Base-by-base conservation (phyloP, 2,888 invertebrate genomes). In the Tenthredo mesomela region DNA sequence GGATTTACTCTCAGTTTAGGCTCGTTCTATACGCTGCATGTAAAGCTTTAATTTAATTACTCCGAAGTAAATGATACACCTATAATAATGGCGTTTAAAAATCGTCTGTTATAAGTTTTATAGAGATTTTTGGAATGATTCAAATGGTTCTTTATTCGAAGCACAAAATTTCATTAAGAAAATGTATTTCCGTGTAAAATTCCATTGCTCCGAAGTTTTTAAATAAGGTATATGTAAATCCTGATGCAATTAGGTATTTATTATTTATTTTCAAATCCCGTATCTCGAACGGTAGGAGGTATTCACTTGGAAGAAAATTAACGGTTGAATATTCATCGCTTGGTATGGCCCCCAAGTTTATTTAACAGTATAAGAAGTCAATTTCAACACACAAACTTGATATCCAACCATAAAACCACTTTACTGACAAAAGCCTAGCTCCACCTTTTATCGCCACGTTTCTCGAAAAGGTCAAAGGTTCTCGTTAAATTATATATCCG, bases 401-500 rank as follows among this genome's bases (percentile, higher is more conserved):
- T 40, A 71, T 43, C 71, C 71, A 21, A 40, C 37, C 15, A 37
- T 40, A 37, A 71, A 71, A 73, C 9, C 71, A 73, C 43, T 73
- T 73, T 73, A 43, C 71, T 21, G 71, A 43, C 71, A 43, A 73
- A 73, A 40, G n/a, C 21, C 43, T 12, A 43, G 21, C 43, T 73
- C n/a, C 12, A 73, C 71, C n/a, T 73, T 73, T 73, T 73, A 73
- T 73, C 71, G 25, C 43, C 71, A 73, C 43, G 71, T 73, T n/a
- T 33, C 77, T 33, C 12, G 25, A 43, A 75, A 43, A 43, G 75
- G 75, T 43, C 43, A 75, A 75, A 75, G 43, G 75, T 25, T 37
- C 75, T 75, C 47, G 25, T 21, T 75, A 43, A 75, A 75, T 75
- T 75, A 75, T 75, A 75, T 47, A 75, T 47, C 75, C 70, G n/a